Evolutionary conservation across 2,888 invertebrate genomes (phyloP).

Genomic region (Patella ulyssiponensis): DNA sequence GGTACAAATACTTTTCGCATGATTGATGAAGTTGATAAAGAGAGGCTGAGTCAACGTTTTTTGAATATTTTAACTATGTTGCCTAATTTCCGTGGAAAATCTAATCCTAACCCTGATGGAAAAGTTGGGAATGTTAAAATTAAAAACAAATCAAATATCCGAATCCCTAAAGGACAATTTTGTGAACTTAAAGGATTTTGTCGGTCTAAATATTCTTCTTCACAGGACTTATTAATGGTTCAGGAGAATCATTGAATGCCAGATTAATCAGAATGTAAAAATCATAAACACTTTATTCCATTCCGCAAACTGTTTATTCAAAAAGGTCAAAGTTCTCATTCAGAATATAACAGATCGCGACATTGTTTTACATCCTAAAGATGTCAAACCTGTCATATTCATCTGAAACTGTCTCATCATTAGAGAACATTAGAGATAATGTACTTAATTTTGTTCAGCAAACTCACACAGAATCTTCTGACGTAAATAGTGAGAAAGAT

Average conservation of each 20-base stretch:
- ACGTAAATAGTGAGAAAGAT: not conserved
- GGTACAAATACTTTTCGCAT: conserved; percentile 16
- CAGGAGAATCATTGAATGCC: not conserved
- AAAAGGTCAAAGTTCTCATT: not conserved
- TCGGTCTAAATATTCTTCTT: not conserved
- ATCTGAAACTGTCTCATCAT: not conserved
- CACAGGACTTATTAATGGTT: not conserved
- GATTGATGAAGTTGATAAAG: no score
- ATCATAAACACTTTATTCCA: not conserved
- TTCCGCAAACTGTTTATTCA: not conserved
- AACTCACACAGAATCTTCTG: not conserved
- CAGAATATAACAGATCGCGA: not conserved
- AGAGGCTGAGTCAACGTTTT: no score
- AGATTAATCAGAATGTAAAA: conserved; percentile 1
- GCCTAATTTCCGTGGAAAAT: not conserved
- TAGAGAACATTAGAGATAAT: not conserved
- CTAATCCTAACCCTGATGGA: not conserved
- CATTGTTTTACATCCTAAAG: not conserved
- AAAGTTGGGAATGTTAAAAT: not conserved
- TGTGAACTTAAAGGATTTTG: not conserved
- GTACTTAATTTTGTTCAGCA: not conserved
- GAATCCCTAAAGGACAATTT: not conserved
- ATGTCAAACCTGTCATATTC: not conserved
- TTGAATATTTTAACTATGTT: no score
- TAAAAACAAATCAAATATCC: not conserved